A percentile compares a stretch with the other conserved stretches of the same genome.
phyloP scores from a whole-genome alignment of 2,113 vertebrate species.

The Trachemys scripta region DNA sequence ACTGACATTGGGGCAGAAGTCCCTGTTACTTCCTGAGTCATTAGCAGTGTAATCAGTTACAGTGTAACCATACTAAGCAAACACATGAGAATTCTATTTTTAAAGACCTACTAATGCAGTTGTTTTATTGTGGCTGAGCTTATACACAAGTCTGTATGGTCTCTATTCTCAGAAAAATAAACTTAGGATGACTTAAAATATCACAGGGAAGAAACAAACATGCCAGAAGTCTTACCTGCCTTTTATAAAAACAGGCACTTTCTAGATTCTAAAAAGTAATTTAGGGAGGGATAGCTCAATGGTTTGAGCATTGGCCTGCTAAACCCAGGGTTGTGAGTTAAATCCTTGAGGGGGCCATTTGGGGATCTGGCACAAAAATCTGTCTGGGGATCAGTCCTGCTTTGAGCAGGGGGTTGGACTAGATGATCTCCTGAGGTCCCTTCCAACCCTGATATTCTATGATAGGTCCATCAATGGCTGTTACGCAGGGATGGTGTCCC shows the following conservation, averaged over 20 bases:
- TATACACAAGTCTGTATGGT: neutral
- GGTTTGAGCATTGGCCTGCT: too few species aligned
- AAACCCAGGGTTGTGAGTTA: too few species aligned
- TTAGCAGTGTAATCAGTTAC: neutral
- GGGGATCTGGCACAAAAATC: too few species aligned
- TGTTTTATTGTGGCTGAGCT: neutral
- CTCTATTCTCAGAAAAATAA: neutral
- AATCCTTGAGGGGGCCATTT: too few species aligned
- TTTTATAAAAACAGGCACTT: neutral
- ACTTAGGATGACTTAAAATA: neutral
- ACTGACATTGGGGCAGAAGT: neutral
- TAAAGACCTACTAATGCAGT: neutral
- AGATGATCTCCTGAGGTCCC: too few species aligned
- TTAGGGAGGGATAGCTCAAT: too few species aligned
- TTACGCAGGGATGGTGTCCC: too few species aligned
- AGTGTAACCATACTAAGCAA: neutral
- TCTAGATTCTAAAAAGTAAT: neutral
- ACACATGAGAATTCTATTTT: neutral
- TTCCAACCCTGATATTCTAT: too few species aligned
- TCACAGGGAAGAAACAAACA: neutral
- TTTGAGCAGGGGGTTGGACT: too few species aligned
- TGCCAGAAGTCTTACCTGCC: neutral
- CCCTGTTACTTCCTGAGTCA: neutral
- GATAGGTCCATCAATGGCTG: too few species aligned
- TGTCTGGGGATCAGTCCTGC: too few species aligned